Evolutionary conservation across 2,888 invertebrate genomes (phyloP).

Genomic region (Halictus quadricinctus): DNA sequence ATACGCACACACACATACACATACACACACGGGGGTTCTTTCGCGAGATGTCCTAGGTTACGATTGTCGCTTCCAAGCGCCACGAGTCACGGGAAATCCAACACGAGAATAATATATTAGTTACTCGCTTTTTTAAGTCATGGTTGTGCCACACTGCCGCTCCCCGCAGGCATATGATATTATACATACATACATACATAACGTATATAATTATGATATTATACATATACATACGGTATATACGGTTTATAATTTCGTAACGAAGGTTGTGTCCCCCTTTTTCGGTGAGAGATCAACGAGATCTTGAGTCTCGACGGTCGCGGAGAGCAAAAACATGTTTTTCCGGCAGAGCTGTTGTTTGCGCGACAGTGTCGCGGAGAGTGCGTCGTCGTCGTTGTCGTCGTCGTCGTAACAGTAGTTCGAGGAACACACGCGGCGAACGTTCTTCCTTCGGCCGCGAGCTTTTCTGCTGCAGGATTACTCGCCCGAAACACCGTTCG

Average conservation of each 20-base stretch:
- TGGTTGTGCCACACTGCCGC: constrained; percentile 79
- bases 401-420: constrained; percentile 49
- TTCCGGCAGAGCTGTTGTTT: constrained; percentile 42
- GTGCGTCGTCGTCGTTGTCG: constrained; percentile 63
- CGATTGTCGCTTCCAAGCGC: constrained; percentile 56
- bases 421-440: constrained; percentile 4
- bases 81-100: constrained; percentile 62
- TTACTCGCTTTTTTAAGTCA: constrained; percentile 76
- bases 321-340: constrained; percentile 57
- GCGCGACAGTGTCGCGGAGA: constrained; percentile 61
- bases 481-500: constrained; percentile 60
- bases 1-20: neutral
- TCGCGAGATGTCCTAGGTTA: constrained; percentile 64
- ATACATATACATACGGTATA: constrained; percentile 63
- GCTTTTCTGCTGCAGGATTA: neutral
- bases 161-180: constrained; percentile 72
- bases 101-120: constrained; percentile 67
- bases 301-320: constrained; percentile 68
- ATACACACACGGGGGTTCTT: constrained; percentile 47
- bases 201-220: constrained; percentile 39
- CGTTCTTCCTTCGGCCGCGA: constrained; percentile 19
- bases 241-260: constrained; percentile 78
- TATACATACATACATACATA: constrained; percentile 55
- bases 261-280: constrained; percentile 79
- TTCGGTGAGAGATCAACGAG: constrained; percentile 69